Conservation (phyloP, 2,797 vertebrate species). For the Lates japonicus region DNA sequence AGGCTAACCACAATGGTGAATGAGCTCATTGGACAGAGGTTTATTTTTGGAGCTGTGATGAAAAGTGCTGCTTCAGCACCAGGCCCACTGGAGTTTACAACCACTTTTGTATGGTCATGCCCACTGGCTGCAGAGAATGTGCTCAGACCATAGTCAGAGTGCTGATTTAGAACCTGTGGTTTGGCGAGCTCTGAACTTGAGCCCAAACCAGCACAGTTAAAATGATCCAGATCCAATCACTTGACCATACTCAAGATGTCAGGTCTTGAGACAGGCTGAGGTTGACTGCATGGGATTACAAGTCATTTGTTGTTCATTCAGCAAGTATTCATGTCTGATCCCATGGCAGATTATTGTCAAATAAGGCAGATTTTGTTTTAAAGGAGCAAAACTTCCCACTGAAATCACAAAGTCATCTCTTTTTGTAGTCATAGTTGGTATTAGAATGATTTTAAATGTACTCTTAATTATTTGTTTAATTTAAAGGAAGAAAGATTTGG, state of each 20-base stretch:
- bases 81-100: slow-evolving; percentile 44
- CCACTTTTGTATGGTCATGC: slow-evolving; percentile 67
- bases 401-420: neutral
- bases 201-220: slow-evolving; percentile 32
- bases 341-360: neutral
- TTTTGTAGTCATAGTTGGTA: neutral
- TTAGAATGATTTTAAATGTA: neutral
- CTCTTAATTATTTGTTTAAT: neutral
- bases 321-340: slow-evolving; percentile 5
- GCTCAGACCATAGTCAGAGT: slow-evolving; percentile 23
- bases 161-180: slow-evolving; percentile 64
- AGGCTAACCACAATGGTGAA: slow-evolving; percentile 55
- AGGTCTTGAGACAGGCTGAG: slow-evolving; percentile 2
- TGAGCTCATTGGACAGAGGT: slow-evolving; percentile 67
- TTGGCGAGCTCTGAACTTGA: slow-evolving; percentile 47
- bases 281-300: neutral
- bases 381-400: neutral
- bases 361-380: neutral
- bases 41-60: slow-evolving; percentile 68
- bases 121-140: slow-evolving; percentile 42
- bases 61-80: slow-evolving; percentile 72
- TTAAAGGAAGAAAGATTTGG: neutral
- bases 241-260: slow-evolving; percentile 37
- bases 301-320: neutral
- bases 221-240: slow-evolving; percentile 34